A percentile compares a stretch with the other conserved stretches of the same genome.
Conservation (phyloP, 2,888 invertebrate species). For the Chymomyza caudatula region DNA sequence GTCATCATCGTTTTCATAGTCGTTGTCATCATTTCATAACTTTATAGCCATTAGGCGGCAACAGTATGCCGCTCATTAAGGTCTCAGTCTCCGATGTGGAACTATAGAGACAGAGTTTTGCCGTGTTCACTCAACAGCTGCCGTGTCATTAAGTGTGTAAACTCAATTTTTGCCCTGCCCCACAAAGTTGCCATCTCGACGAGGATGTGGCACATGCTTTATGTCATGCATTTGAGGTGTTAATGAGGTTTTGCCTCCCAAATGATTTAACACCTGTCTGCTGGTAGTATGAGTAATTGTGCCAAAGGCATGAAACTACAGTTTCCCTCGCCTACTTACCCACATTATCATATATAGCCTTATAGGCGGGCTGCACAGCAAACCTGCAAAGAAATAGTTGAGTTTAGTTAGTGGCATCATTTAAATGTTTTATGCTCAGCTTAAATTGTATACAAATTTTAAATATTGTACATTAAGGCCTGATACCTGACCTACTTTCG, state of each 20-base stretch:
- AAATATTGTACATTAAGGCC: neutral
- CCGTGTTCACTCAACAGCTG: slow-evolving; percentile 11
- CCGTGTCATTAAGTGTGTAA: slow-evolving; percentile 43
- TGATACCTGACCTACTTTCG: slow-evolving; percentile 34
- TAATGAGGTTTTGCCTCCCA: slow-evolving; percentile 48
- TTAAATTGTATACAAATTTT: neutral
- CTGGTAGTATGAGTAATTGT: slow-evolving; percentile 45
- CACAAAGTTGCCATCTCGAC: neutral
- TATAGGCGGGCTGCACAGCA: slow-evolving; percentile 14
- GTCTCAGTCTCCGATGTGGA: too few species aligned
- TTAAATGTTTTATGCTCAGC: neutral
- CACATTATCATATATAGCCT: slow-evolving; percentile 27
- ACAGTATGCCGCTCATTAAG: slow-evolving; percentile 18
- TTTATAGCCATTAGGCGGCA: slow-evolving; percentile 20
- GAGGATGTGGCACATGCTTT: neutral
- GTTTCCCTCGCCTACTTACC: slow-evolving; percentile 24
- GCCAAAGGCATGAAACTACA: slow-evolving; percentile 14
- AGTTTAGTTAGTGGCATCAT: slow-evolving; percentile 30
- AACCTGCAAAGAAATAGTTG: slow-evolving; percentile 17
- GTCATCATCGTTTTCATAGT: neutral
- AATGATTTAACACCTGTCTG: slow-evolving; percentile 31
- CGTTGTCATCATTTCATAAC: slow-evolving; percentile 7
- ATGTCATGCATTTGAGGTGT: slow-evolving; percentile 29
- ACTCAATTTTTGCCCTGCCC: slow-evolving; percentile 27
- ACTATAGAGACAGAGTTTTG: neutral